Base-by-base conservation (phyloP, 2,888 invertebrate species). In the Leucoptera coffeella region DNA sequence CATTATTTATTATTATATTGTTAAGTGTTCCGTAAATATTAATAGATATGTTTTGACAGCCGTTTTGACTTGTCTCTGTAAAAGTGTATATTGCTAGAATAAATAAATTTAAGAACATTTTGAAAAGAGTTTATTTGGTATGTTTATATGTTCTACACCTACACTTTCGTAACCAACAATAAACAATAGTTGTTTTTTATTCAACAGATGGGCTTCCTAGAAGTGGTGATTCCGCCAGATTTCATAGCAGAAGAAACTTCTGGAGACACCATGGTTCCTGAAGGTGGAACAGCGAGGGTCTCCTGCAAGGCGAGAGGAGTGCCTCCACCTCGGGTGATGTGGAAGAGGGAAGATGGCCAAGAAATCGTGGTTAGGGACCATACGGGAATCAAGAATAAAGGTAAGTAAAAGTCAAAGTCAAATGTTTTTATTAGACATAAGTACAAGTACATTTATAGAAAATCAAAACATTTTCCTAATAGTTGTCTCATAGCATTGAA, bases 211-310 rank as follows among this genome's bases (percentile, higher is more conserved):
- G 87, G 85, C 29, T 77, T 74, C 56, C 62, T 89, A 39, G 82
- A 85, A 39, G 85, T 89, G 29, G 82, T 85, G 20, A 80, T 88
- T 35, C 86, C 89, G 11, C 89, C 90, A 8, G 85, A 88, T 50
- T 87, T 90, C 42, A 74, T 86, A 23, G 55, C 78, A 10, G 83
- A 83, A 40, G 84, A 84, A 45, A 85, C 85, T 4, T 85, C 85
- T 5, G 83, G 86, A 1, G 88, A 89, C 48, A 77, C 86, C 6
- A 82, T 82, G 75, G 84, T 86, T 2, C 78, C 80, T 4, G 88
- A 88, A 62, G 85, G 85, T 12, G 82, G 82, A 12, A 73, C 72
- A 0, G 75, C 76, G 4, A 65, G 74, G 35, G 61, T 78, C 8
- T 72, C 74, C 2, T 78, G 78, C 43, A 75, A 74, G 36, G 86